Base-by-base conservation (phyloP, 2,797 vertebrate species). In the Enteromius thamalakanensis region DNA sequence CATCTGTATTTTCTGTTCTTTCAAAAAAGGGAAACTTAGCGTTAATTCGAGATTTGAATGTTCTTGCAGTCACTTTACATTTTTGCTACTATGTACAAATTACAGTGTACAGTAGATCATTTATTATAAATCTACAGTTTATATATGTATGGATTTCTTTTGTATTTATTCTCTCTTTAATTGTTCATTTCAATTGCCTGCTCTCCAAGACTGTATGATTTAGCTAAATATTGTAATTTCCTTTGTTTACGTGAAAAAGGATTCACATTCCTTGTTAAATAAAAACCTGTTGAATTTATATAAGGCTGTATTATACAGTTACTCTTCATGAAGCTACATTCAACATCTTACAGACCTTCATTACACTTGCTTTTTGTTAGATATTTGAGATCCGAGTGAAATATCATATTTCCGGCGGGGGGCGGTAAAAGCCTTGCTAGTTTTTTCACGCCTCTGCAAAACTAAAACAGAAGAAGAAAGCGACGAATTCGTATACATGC, bases 391-490 rank as follows among this genome's bases (percentile, higher is more conserved):
- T 32, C 4, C 9, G 17, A 17, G 23, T 34, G 12, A n/a, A 32
- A 7, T 6, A 19, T 32, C 2, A 19, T 19, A 19, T 42, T 64
- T 29, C 47, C 47, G 14, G 4, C 26, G 49, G 76, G 67, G 26
- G 65, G 65, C 82, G 47, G 76, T 78, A 62, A 42, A 9, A 6
- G 12, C 2, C 1, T 0, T 15, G 15, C 8, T 17, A 2, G 34
- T 19, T 47, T 76, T 72, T 49, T 53, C 45, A 21, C 6, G n/a
- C 64, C 1, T 45, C 12, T 7, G 26, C 8, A 12, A 42, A 76
- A 55, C 6, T 17, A 71, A 26, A 34, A 62, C 6, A 68, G 81
- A 78, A 70, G 82, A 62, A 79, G 67, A 83, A 7, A 21, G 3
- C 5, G 10, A 49, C 75, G 62, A 83, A 51, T 23, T 51, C 14